Base-by-base conservation (phyloP, 2,888 invertebrate genomes). In the Eupeodes luniger region DNA sequence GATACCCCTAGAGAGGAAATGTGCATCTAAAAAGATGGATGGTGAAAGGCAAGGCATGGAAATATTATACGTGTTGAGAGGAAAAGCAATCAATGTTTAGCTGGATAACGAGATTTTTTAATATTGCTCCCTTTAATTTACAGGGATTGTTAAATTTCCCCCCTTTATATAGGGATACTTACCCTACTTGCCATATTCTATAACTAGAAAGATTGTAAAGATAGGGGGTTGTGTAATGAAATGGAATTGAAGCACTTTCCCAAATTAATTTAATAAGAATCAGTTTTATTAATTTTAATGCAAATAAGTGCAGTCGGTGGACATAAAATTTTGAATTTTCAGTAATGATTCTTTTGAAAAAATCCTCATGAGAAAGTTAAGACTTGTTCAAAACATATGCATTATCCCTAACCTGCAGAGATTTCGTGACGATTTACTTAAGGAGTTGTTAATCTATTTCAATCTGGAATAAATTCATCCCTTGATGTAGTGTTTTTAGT, bases 71-170 rank as follows among this genome's bases (percentile, higher is more conserved):
- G 53, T 72, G 70, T 72, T 72, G 55, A 5, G 80, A 76, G 19
- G 66, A n/a, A 59, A 72, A 80, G 76, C 86, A 87, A 83, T 87
- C 83, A 87, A 76, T 76, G 76, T 66, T 64, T 80, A 40, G 9
- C 61, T 64, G 47, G 66, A 80, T 76, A 64, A 67, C 55, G 51
- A 57, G 47, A n/a, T 81, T 47, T 27, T 82, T 79, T 44, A 47
- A 64, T 75, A 69, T 70, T 70, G 49, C 51, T 69, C 40, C 19
- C 51, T 66, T 27, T 40, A 64, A 64, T 61, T 78, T 66, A 11
- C 44, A n/a, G 55, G 14, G 9, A 47, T 47, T 47, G 12, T 47
- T 14, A 27, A 67, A 27, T 36, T 49, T 49, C 11, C 5, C 51
- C 11, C 5, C 51, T n/a, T 67, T 34, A 14, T n/a, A 67, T n/a